A percentile compares a stretch with the other conserved stretches of the same genome.
Evolutionary conservation across 2,797 vertebrate genomes (phyloP).

Genomic region (Aldrovandia affinis): DNA sequence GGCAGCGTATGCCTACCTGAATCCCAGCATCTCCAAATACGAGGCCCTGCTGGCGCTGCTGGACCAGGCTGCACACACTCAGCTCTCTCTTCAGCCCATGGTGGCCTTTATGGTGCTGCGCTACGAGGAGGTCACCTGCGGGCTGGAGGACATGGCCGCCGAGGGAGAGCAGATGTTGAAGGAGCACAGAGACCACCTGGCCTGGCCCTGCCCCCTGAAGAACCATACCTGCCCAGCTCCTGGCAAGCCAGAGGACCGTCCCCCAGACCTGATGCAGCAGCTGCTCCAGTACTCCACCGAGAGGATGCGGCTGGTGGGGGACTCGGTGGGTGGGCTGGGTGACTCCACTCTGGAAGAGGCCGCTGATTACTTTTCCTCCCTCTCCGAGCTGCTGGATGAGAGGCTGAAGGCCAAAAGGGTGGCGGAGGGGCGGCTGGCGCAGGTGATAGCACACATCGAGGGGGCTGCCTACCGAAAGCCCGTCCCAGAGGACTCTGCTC

Average conservation of each 20-base stretch:
- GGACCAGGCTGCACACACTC: constrained; percentile 82
- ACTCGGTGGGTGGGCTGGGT: constrained; percentile 71
- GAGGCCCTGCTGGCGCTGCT: constrained; percentile 80
- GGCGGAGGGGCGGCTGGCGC: constrained; percentile 73
- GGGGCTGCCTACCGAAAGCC: constrained; percentile 62
- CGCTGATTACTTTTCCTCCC: constrained; percentile 72
- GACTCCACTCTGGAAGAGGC: constrained; percentile 77
- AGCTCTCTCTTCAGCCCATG: constrained; percentile 82
- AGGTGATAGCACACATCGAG: constrained; percentile 74
- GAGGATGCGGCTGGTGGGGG: constrained; percentile 76
- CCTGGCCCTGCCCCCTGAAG: constrained; percentile 70
- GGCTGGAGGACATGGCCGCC: constrained; percentile 84
- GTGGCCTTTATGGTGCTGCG: constrained; percentile 76
- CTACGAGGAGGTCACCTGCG: constrained; percentile 86
- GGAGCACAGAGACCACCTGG: constrained; percentile 75
- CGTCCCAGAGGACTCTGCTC: constrained; percentile 73
- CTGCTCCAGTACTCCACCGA: constrained; percentile 83
- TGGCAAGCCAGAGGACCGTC: constrained; percentile 55
- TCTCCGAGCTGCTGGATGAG: constrained; percentile 71
- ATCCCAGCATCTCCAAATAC: constrained; percentile 86
- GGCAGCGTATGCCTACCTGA: constrained; percentile 80
- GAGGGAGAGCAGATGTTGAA: constrained; percentile 86
- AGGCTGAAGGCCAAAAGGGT: constrained; percentile 77
- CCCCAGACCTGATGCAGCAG: constrained; percentile 85
- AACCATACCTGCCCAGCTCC: constrained; percentile 22